Evolutionary conservation across 1,140 invertebrate genomes (phyloP).

Genomic region (Galleria mellonella): DNA sequence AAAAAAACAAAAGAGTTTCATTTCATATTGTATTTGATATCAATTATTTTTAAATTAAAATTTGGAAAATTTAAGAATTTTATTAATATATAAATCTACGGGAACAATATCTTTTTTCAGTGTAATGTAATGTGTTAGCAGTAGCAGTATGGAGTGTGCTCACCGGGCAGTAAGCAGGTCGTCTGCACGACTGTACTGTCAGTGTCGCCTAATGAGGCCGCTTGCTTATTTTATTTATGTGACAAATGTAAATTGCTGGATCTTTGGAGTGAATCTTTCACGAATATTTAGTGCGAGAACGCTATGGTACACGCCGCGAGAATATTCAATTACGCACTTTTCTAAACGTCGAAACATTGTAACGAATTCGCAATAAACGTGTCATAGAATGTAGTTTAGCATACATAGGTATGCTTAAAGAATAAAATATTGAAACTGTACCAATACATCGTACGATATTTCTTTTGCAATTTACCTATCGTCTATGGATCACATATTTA

Average conservation of each 20-base stretch:
- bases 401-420: slow-evolving; percentile 5
- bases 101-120: too few species aligned
- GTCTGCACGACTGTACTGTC: too few species aligned
- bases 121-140: too few species aligned
- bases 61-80: too few species aligned
- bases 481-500: slow-evolving; percentile 24
- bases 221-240: slow-evolving; percentile 61
- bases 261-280: slow-evolving; percentile 38
- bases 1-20: too few species aligned
- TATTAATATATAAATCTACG: too few species aligned
- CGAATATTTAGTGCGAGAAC: slow-evolving; percentile 47
- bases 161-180: slow-evolving; percentile 9
- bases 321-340: slow-evolving; percentile 44
- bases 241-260: slow-evolving; percentile 57
- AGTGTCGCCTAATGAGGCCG: slow-evolving; percentile 47
- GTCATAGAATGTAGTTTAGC: slow-evolving; percentile 22
- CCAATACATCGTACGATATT: slow-evolving; percentile 13
- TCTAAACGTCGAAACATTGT: slow-evolving; percentile 29
- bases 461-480: slow-evolving; percentile 33
- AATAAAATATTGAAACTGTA: slow-evolving; percentile 18
- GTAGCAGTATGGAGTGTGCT: slow-evolving; percentile 4
- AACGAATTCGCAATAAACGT: slow-evolving; percentile 26
- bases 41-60: too few species aligned
- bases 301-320: slow-evolving; percentile 24
- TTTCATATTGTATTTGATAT: too few species aligned